Evolutionary conservation across 1,140 invertebrate species (phyloP).

Genomic region (Copidosoma floridanum): DNA sequence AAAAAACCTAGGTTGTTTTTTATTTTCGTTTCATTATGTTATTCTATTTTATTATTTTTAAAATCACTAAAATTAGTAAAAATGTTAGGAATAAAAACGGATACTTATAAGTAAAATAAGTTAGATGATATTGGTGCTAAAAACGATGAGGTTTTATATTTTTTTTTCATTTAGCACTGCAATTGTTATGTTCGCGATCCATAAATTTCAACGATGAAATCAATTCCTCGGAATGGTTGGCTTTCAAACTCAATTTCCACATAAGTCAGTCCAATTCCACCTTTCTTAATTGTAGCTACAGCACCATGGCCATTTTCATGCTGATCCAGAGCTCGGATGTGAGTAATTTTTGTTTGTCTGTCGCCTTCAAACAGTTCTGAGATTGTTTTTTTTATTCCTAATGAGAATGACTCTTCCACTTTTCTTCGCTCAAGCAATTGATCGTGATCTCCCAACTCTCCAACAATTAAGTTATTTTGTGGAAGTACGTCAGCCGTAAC

Average conservation of each 20-base stretch:
- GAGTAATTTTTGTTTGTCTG: slow-evolving; percentile 38
- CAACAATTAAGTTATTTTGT: neutral
- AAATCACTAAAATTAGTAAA: no score
- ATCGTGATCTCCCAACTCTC: neutral
- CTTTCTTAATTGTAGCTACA: slow-evolving; percentile 39
- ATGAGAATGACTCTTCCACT: no score
- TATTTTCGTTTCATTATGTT: no score
- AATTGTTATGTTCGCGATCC: no score
- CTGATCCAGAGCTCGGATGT: slow-evolving; percentile 54
- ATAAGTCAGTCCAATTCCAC: slow-evolving; percentile 45
- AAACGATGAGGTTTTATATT: no score
- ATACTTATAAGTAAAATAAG: no score
- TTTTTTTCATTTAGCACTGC: no score
- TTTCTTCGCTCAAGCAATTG: neutral
- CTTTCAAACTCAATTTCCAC: slow-evolving; percentile 48
- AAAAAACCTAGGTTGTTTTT: no score
- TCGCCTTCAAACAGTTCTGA: slow-evolving; percentile 11
- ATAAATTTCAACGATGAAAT: slow-evolving; percentile 51
- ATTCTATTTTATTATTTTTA: no score
- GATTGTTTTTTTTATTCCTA: neutral
- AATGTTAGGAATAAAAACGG: no score
- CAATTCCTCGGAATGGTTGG: slow-evolving; percentile 42
- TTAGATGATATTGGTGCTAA: no score
- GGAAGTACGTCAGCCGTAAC: no score
- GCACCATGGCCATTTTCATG: slow-evolving; percentile 39